A percentile compares a stretch with the other conserved stretches of the same genome.
Evolutionary conservation across 2,888 invertebrate species (phyloP).

Genomic region (Eupithecia dodoneata): DNA sequence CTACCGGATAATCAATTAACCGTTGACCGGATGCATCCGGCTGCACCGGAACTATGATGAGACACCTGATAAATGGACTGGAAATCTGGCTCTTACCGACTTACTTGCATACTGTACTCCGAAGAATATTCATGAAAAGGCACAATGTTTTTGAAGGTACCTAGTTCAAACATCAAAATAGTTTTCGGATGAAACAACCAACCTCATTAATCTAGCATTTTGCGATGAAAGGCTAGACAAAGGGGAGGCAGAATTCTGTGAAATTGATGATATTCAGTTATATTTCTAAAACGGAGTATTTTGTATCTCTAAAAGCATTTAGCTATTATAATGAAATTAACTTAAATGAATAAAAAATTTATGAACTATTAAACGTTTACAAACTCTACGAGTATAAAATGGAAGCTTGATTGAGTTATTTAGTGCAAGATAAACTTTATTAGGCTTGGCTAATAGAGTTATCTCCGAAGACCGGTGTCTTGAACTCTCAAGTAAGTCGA

Average conservation of each 20-base stretch:
- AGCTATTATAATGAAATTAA: neutral
- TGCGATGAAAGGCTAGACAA: neutral
- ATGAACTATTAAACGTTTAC: constrained; percentile 5
- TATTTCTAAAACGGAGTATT: neutral
- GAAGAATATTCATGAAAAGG: neutral
- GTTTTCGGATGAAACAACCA: neutral
- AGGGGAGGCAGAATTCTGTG: neutral
- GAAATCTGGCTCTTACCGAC: constrained; percentile 61
- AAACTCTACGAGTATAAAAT: constrained; percentile 6
- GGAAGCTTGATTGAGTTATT: constrained; percentile 13
- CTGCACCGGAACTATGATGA: constrained; percentile 75
- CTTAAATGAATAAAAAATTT: neutral
- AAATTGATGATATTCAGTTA: neutral
- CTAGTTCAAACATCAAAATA: neutral
- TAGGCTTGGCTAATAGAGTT: constrained; percentile 39
- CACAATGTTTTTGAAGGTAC: neutral
- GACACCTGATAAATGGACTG: constrained; percentile 73
- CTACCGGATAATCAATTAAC: constrained; percentile 80
- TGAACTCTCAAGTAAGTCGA: constrained; percentile 43
- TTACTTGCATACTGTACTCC: constrained; percentile 37
- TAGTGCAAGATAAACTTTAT: constrained; percentile 33
- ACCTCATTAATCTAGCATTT: constrained; percentile 5
- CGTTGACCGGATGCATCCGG: constrained; percentile 78
- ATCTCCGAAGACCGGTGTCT: constrained; percentile 28
- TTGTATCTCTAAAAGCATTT: neutral